phyloP scores from a whole-genome alignment of 2,888 invertebrate species.

The Imbricaverruca yamaguchii region DNA sequence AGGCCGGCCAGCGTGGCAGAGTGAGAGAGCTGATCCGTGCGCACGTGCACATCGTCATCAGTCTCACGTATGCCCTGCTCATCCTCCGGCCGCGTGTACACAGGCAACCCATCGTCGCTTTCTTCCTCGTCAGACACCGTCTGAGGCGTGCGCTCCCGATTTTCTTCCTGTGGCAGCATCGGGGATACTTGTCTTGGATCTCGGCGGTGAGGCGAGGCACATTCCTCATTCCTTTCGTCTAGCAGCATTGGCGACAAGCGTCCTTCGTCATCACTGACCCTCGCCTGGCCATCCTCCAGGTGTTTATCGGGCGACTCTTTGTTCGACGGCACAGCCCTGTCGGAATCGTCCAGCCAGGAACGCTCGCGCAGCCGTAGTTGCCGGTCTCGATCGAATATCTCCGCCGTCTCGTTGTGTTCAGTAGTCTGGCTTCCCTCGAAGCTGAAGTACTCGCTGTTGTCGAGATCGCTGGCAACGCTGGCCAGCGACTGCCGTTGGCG shows the following conservation, averaged over 20 bases:
- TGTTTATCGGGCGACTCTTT: neutral
- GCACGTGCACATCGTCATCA: no score
- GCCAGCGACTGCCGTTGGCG: neutral
- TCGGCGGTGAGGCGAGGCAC: no score
- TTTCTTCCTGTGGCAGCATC: neutral
- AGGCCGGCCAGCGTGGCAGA: no score
- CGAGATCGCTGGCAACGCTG: neutral
- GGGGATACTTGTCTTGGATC: no score
- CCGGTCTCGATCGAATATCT: conserved; percentile 1
- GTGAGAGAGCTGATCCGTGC: no score
- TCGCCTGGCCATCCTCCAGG: neutral
- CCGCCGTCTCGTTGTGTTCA: neutral
- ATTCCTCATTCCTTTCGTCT: no score
- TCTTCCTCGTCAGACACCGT: neutral
- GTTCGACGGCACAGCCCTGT: neutral
- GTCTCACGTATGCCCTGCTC: no score
- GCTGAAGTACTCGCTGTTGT: neutral
- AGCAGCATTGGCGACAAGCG: no score
- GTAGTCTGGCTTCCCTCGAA: conserved; percentile 7
- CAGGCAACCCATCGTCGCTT: neutral
- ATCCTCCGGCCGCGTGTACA: no score
- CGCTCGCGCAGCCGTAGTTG: neutral
- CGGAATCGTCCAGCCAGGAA: neutral
- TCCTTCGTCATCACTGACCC: neutral
- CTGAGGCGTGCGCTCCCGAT: neutral